Evolutionary conservation across 2,888 invertebrate genomes (phyloP).

Genomic region (Protodeltote pygarga): DNA sequence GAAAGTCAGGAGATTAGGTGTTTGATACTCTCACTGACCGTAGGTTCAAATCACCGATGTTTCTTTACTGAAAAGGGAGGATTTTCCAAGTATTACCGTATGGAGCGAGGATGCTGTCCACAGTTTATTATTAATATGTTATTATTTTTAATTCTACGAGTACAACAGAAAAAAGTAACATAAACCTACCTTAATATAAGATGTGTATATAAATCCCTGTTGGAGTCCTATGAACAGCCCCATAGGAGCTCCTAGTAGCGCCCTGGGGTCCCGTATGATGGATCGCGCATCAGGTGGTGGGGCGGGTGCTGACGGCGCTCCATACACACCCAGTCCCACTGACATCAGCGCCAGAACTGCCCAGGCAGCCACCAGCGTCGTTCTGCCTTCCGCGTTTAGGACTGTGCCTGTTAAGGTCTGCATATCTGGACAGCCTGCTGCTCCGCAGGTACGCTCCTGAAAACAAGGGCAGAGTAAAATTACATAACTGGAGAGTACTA

Average conservation of each 20-base stretch:
- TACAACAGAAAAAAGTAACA: too few relatives aligned
- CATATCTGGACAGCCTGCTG: constrained; percentile 77
- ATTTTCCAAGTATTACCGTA: too few relatives aligned
- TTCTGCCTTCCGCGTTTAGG: constrained; percentile 70
- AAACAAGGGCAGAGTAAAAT: constrained; percentile 18
- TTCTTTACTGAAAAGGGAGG: too few relatives aligned
- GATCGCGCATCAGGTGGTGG: constrained; percentile 73
- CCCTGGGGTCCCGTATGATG: constrained; percentile 86
- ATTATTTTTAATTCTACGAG: too few relatives aligned
- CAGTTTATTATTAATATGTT: too few relatives aligned
- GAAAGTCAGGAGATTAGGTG: not conserved
- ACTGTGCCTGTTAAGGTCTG: constrained; percentile 69
- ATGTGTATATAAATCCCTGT: constrained; percentile 94
- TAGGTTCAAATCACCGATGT: too few relatives aligned
- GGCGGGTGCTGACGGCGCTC: constrained; percentile 71
- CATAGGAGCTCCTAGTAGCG: constrained; percentile 91
- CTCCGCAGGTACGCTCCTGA: constrained; percentile 75
- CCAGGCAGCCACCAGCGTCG: constrained; percentile 72
- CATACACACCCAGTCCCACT: constrained; percentile 69
- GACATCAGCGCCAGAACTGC: constrained; percentile 66
- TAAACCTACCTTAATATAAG: constrained; percentile 90
- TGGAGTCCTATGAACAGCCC: constrained; percentile 94
- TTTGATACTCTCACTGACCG: not conserved
- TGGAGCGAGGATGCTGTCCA: too few relatives aligned
- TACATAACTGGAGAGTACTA: too few relatives aligned